A percentile compares a stretch with the other conserved stretches of the same genome.
phyloP scores from a whole-genome alignment of 2,888 invertebrate species.

The Scaptodrosophila latifasciaeformis region DNA sequence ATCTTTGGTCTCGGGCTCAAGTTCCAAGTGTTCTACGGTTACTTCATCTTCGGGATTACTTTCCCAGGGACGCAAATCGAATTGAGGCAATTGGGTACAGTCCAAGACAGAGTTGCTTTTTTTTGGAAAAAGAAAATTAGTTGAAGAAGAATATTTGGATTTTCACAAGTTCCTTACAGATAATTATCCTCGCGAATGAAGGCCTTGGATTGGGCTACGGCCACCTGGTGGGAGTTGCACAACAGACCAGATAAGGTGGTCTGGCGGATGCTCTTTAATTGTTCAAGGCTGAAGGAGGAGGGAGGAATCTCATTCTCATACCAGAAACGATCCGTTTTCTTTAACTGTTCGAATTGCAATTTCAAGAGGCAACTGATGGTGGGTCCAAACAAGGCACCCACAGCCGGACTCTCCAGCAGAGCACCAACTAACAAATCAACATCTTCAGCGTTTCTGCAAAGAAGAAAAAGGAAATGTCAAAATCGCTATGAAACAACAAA shows the following conservation, averaged over 20 bases:
- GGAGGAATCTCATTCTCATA: slow-evolving; percentile 96
- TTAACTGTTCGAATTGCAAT: slow-evolving; percentile 86
- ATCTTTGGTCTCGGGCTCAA: slow-evolving; percentile 70
- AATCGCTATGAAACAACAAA: background rate
- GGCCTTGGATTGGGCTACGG: slow-evolving; percentile 87
- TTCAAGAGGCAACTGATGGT: slow-evolving; percentile 92
- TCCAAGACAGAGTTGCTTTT: slow-evolving; percentile 84
- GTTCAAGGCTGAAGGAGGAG: slow-evolving; percentile 85
- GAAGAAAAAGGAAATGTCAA: background rate
- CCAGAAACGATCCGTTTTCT: slow-evolving; percentile 94
- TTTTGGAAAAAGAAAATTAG: background rate
- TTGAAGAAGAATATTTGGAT: background rate
- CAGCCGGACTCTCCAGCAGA: slow-evolving; percentile 85
- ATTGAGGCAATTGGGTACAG: slow-evolving; percentile 82
- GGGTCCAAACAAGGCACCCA: slow-evolving; percentile 89
- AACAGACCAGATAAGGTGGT: slow-evolving; percentile 86
- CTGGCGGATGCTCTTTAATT: slow-evolving; percentile 87
- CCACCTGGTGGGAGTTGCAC: slow-evolving; percentile 83
- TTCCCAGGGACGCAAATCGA: slow-evolving; percentile 83
- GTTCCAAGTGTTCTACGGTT: slow-evolving; percentile 67
- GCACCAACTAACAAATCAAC: slow-evolving; percentile 91
- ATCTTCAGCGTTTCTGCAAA: slow-evolving; percentile 81
- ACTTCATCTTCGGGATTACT: slow-evolving; percentile 73
- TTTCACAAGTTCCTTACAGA: slow-evolving; percentile 78
- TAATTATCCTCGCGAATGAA: slow-evolving; percentile 91